phyloP scores from a whole-genome alignment of 2,888 invertebrate species.

The Acrocyrtus sp. region DNA sequence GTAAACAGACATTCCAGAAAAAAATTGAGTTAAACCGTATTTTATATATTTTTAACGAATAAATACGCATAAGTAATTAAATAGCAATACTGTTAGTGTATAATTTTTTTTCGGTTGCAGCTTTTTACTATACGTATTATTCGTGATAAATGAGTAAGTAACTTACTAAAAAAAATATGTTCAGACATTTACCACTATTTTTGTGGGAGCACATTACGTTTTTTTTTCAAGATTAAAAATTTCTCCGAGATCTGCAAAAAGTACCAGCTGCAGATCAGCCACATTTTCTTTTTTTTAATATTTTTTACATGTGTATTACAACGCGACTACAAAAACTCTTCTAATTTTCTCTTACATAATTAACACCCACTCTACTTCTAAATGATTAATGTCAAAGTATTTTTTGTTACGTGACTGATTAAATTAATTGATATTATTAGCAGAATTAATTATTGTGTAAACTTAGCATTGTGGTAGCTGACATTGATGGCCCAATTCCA shows the following conservation, averaged over 20 bases:
- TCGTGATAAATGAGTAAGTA: too few relatives aligned
- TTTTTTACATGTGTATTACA: neutral
- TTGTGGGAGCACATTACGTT: too few relatives aligned
- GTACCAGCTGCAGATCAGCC: too few relatives aligned
- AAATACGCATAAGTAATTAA: too few relatives aligned
- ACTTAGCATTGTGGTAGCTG: constrained; percentile 50
- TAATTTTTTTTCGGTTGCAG: too few relatives aligned
- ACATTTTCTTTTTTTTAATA: neutral
- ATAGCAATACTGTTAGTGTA: too few relatives aligned
- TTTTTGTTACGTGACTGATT: constrained; percentile 16
- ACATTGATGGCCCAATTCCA: constrained; percentile 54
- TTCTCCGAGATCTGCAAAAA: too few relatives aligned
- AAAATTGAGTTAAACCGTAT: neutral
- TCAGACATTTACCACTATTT: too few relatives aligned
- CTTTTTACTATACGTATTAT: too few relatives aligned
- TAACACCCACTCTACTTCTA: neutral
- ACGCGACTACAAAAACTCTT: neutral
- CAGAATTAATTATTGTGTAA: constrained; percentile 47
- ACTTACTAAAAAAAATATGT: too few relatives aligned
- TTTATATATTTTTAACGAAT: neutral
- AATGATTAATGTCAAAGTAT: neutral
- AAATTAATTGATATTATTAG: constrained; percentile 44
- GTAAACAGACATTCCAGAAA: neutral
- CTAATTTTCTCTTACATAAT: neutral
- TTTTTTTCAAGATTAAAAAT: too few relatives aligned